Conservation (phyloP, 2,797 vertebrate species). For the Karalla daura region DNA sequence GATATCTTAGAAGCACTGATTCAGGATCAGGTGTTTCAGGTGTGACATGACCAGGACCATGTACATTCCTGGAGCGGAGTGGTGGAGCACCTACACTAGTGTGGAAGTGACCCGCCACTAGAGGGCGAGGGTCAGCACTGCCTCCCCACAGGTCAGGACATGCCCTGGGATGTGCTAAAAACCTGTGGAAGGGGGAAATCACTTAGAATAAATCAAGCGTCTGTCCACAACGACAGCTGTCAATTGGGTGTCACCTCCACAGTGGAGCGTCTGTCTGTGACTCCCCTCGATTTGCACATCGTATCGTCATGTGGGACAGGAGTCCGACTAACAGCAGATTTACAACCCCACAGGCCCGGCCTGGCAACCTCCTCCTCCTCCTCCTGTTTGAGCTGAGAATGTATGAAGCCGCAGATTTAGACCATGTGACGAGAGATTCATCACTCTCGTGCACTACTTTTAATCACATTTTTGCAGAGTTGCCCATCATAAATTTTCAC, state of each 20-base stretch:
- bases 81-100: background rate
- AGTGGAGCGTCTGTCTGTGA: background rate
- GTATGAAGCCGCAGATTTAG: conserved; percentile 41
- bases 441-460: conserved; percentile 41
- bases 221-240: background rate
- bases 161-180: background rate
- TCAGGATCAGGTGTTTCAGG: too few species aligned
- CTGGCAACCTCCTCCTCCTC: conserved; percentile 16
- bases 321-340: conserved; percentile 30
- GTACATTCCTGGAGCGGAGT: background rate
- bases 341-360: conserved; percentile 15
- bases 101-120: background rate
- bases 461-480: conserved; percentile 39
- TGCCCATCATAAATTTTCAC: conserved; percentile 25
- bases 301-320: conserved; percentile 42
- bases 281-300: background rate
- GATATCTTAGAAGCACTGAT: too few species aligned
- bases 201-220: background rate
- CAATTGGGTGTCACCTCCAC: background rate
- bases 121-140: conserved; percentile 3
- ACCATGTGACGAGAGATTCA: conserved; percentile 41
- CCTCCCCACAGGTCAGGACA: background rate
- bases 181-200: background rate
- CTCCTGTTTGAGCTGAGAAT: conserved; percentile 25
- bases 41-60: background rate